Evolutionary conservation across 2,888 invertebrate species (phyloP).

Genomic region (Leptinotarsa haldemani): DNA sequence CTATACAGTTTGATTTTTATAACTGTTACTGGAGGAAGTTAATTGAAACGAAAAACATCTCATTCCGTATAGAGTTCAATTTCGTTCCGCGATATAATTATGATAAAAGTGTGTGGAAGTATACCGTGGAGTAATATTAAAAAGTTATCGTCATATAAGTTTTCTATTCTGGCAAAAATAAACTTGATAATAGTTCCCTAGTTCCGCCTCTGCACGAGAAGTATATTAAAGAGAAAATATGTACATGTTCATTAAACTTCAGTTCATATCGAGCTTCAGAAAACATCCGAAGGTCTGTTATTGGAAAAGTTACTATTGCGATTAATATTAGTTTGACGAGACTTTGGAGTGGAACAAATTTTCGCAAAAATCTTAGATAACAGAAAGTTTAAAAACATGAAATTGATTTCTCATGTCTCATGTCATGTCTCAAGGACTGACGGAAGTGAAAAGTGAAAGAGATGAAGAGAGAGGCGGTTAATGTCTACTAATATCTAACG

Average conservation of each 20-base stretch:
- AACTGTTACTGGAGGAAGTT: not conserved
- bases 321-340: not conserved
- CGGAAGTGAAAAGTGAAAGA: too few relatives aligned
- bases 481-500: too few relatives aligned
- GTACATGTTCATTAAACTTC: not conserved
- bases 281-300: not conserved
- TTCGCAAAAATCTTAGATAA: too few relatives aligned
- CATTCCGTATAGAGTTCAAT: not conserved
- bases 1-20: not conserved
- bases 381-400: too few relatives aligned
- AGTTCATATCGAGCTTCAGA: not conserved
- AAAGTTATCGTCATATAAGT: not conserved
- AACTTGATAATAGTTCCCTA: not conserved
- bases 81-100: not conserved
- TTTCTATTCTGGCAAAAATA: not conserved
- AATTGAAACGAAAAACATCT: not conserved
- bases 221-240: not conserved
- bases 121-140: not conserved
- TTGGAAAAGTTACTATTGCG: slow-evolving; percentile 2
- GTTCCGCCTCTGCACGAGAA: not conserved
- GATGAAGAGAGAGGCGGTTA: too few relatives aligned
- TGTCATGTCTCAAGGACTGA: too few relatives aligned
- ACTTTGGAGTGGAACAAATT: not conserved
- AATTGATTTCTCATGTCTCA: too few relatives aligned
- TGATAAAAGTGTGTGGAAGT: not conserved